Base-by-base conservation (phyloP, 1,140 invertebrate genomes). In the Drosophila kohkoa region DNA sequence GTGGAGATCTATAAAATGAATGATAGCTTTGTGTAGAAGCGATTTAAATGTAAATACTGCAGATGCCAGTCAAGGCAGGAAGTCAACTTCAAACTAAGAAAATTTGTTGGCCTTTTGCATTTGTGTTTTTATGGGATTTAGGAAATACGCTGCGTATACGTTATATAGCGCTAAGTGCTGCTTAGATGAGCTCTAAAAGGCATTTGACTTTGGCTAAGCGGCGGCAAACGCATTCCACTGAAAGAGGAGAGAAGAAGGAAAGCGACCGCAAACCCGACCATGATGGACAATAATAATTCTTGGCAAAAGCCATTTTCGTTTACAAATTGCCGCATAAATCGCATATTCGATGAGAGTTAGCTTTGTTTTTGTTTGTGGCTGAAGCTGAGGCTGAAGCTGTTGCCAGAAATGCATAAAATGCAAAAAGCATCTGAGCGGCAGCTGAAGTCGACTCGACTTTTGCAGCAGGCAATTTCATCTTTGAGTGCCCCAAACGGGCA, bases 201-300 rank as follows among this genome's bases (percentile, higher is more conserved):
- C 57, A 64, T 63, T 69, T 65, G 48, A 65, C 55, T 59, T n/a
- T 60, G 60, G 57, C 58, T 54, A 16, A 60, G 68, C 51, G 64
- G 65, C 58, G 54, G 74, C 59, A 72, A 83, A 68, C 58, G 41
- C 65, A 69, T 74, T 62, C 57, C 25, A 32, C 32, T 28, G 13
- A 2, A 2, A 38, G 48, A 46, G 35, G 8, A 10, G 35, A 38
- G 7, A n/a, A 13, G 6, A n/a, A 13, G 6, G 6, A 1, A 38
- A 30, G 4, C 25, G 28, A 41, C 11, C 25, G 28, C 28, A 28
- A 45, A 13, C 41, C 41, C 15, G 41, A 3, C 45, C 81, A 90
- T 89, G 85, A 89, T 89, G 86, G 86, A 89, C 86, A 89, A 90
- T 89, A 89, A 89, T 89, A 89, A 90, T 89, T 88, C 85, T 88